These are phyloP conservation scores for Gasteruption jaculator DNA, from an alignment of 2,888 invertebrate species.

Conservation along the genomic window DNA sequence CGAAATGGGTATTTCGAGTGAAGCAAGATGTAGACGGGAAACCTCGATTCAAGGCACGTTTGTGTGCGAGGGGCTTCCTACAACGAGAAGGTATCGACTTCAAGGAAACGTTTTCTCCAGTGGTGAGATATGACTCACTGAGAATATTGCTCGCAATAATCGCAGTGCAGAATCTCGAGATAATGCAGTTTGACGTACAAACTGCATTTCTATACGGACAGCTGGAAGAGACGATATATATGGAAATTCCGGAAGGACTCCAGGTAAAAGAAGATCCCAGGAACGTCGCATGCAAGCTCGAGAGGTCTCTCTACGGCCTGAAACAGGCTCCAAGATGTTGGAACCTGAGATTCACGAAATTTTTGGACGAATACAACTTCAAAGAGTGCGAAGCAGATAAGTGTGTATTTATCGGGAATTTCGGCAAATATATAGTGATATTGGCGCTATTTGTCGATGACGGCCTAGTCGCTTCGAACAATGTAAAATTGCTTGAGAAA, in stretches of 20 bases:
- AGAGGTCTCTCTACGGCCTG: conserved; percentile 17
- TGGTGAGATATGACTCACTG: conserved; percentile 24
- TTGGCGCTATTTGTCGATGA: conserved; percentile 29
- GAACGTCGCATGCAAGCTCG: conserved; percentile 11
- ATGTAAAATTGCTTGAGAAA: too few relatives aligned
- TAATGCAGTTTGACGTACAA: conserved; percentile 15
- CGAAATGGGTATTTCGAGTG: conserved; percentile 25
- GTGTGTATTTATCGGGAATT: conserved; percentile 21
- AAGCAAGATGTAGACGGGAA: conserved; percentile 17
- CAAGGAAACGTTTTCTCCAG: conserved; percentile 26
- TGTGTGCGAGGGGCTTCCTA: conserved; percentile 23
- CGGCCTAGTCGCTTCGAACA: conserved; percentile 20
- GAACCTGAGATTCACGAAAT: conserved; percentile 15
- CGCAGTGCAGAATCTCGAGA: conserved; percentile 13
- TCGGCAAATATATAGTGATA: conserved; percentile 16
- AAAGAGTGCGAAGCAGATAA: conserved; percentile 23
- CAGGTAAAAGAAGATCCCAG: neutral
- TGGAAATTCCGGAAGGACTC: conserved; percentile 11
- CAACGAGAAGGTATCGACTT: conserved; percentile 22
- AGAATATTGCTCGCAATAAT: conserved; percentile 20
- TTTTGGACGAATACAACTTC: conserved; percentile 21
- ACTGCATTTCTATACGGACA: conserved; percentile 18
- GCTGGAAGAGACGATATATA: conserved; percentile 15
- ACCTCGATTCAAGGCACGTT: conserved; percentile 21
- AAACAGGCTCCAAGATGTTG: conserved; percentile 19